Evolutionary conservation across 2,888 invertebrate genomes (phyloP).

Genomic region (Caenorhabditis wallacei): DNA sequence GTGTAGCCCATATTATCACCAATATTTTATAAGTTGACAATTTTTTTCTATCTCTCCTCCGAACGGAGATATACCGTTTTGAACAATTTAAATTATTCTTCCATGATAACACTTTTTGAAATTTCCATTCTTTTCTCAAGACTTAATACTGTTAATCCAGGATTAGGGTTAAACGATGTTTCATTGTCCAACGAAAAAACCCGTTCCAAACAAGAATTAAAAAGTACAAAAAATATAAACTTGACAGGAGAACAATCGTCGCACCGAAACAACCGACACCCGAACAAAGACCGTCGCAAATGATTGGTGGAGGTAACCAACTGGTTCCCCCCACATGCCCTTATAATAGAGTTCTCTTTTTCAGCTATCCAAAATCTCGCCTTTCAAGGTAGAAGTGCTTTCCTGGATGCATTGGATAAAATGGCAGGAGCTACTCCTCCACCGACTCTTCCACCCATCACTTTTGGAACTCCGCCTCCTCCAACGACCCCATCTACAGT

Average conservation of each 20-base stretch:
- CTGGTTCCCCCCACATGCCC: neutral
- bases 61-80: no score
- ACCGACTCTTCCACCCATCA: slow-evolving; percentile 29
- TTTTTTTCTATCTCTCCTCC: no score
- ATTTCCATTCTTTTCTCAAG: no score
- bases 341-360: slow-evolving; percentile 15
- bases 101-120: no score
- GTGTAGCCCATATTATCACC: no score
- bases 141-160: neutral
- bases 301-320: slow-evolving; percentile 64
- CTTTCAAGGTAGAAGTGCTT: slow-evolving; percentile 59
- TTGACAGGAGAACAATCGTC: slow-evolving; percentile 42
- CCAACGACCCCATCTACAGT: slow-evolving; percentile 18
- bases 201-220: slow-evolving; percentile 8
- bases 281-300: slow-evolving; percentile 63
- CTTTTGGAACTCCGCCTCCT: slow-evolving; percentile 41
- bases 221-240: slow-evolving; percentile 29
- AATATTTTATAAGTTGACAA: no score
- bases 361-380: slow-evolving; percentile 65
- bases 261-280: slow-evolving; percentile 54
- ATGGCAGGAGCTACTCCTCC: slow-evolving; percentile 26
- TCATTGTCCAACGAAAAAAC: neutral
- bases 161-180: slow-evolving; percentile 35
- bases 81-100: no score
- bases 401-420: slow-evolving; percentile 63